phyloP scores from a whole-genome alignment of 2,113 vertebrate species.

The Engraulis encrasicolus region DNA sequence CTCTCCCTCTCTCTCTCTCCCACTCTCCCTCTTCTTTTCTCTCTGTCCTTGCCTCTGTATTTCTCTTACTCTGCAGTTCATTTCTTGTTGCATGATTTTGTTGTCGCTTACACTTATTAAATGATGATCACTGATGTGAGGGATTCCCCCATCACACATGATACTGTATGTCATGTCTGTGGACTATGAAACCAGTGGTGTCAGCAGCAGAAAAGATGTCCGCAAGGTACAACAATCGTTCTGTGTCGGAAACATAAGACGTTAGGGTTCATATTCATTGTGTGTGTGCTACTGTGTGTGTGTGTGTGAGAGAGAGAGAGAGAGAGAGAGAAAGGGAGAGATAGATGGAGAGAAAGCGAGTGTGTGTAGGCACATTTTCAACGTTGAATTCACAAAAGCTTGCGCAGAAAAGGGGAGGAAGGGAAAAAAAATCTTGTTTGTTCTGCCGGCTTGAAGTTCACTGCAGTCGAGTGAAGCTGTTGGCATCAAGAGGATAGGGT shows the following conservation, averaged over 20 bases:
- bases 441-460: constrained; percentile 73
- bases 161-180: neutral
- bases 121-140: neutral
- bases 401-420: constrained; percentile 45
- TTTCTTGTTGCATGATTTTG: neutral
- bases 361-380: constrained; percentile 37
- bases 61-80: neutral
- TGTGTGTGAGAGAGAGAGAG: constrained; percentile 5
- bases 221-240: neutral
- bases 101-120: neutral
- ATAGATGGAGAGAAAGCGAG: constrained; percentile 22
- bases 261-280: neutral
- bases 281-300: neutral
- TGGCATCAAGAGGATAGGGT: constrained; percentile 61
- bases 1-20: neutral
- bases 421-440: constrained; percentile 73
- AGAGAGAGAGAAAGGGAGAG: no score
- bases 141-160: neutral
- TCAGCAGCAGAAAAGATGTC: neutral
- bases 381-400: constrained; percentile 63
- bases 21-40: neutral
- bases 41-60: neutral
- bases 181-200: neutral
- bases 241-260: neutral
- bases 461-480: constrained; percentile 67